Base-by-base conservation (phyloP, 2,797 vertebrate genomes). In the Mormyrops attenuatus region DNA sequence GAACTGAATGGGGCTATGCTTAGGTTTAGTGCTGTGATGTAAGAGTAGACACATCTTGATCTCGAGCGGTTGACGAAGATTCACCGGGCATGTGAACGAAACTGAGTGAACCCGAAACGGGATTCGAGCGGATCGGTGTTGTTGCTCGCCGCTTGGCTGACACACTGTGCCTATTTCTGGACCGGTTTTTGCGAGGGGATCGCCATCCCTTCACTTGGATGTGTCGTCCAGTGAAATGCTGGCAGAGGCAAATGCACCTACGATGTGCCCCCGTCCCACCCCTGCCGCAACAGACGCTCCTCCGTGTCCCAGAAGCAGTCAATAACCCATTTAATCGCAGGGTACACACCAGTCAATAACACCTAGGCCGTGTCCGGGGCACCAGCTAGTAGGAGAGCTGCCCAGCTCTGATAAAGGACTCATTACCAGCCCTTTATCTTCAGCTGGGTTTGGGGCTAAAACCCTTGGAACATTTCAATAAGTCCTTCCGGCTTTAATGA, bases 291-390 rank as follows among this genome's bases (percentile, higher is more conserved):
- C 91, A 94, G 93, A 96, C 93, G 94, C 92, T 91, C 92, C 91
- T 90, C 91, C 20, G n/a, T 55, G 22, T 53, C 85, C 84, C 53
- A 22, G 7, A 92, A 88, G 86, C 94, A 94, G 95, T 96, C 96
- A 96, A 96, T 97, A 96, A 96, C 93, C 93, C 93, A 95, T 96
- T 96, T 96, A 95, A 97, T 96, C 95, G 94, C 0, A 90, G 89
- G 93, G 92, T 93, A 90, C 91, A 91, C 93, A 92, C 88, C 89
- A 93, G 95, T 96, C 95, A 92, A 96, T 96, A 95, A 55, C 53
- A 92, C 94, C 90, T 91, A 93, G 94, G 93, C 93, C 85, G 90
- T 88, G 89, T 94, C 94, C 95, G 92, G 91, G 94, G 94, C 94
- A 95, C 93, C 91, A 92, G 92, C 84, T 85, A 93, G 93, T 92